phyloP scores from a whole-genome alignment of 2,888 invertebrate genomes.

The Amblyteles armatorius region DNA sequence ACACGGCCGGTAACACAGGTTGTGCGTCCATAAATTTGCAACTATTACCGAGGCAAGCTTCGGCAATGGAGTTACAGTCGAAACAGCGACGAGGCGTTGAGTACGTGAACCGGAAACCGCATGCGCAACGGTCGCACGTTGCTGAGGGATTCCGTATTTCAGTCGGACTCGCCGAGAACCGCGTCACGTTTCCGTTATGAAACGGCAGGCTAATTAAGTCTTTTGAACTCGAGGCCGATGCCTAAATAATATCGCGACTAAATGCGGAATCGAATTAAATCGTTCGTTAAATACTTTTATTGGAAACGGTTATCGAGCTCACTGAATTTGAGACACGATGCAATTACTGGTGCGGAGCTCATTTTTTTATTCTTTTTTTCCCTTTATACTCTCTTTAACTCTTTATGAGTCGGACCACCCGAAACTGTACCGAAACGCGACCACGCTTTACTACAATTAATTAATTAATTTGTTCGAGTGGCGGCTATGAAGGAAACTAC shows the following conservation, averaged over 20 bases:
- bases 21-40: constrained; percentile 48
- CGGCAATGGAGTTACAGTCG: constrained; percentile 13
- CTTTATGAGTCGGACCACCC: too few species aligned
- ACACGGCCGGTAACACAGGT: constrained; percentile 30
- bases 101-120: constrained; percentile 14
- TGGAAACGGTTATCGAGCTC: too few species aligned
- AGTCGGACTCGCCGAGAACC: neutral
- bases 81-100: constrained; percentile 18
- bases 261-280: neutral
- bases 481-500: too few species aligned
- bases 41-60: constrained; percentile 32
- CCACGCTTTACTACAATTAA: too few species aligned
- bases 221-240: neutral
- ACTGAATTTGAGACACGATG: neutral
- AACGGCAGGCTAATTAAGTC: neutral
- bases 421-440: too few species aligned
- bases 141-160: constrained; percentile 2
- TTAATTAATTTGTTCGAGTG: too few species aligned
- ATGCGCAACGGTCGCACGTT: neutral
- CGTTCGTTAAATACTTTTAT: neutral
- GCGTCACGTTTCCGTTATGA: neutral
- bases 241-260: neutral
- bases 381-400: neutral
- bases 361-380: neutral
- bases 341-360: neutral